These are phyloP conservation scores for Scomberomorus guttatus DNA, from an alignment of 2,797 vertebrate species.

Conservation along the genomic window DNA sequence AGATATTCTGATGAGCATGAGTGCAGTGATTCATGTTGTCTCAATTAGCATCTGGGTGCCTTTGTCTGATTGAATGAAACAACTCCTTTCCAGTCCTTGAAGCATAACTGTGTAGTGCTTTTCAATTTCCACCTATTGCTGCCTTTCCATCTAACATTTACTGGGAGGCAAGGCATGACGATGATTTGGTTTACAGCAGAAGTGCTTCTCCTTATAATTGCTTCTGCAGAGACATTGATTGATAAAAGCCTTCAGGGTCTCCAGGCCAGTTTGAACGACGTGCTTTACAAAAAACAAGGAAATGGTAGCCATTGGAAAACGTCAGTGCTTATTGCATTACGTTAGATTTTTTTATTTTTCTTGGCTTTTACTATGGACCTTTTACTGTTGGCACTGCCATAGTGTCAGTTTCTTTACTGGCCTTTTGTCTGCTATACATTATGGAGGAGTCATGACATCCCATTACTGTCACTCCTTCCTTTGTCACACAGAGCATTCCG, in stretches of 20 bases:
- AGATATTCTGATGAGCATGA: slow-evolving; percentile 20
- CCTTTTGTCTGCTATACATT: not conserved
- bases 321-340: slow-evolving; percentile 32
- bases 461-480: not conserved
- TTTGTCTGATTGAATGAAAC: slow-evolving; percentile 56
- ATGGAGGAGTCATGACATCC: not conserved
- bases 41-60: slow-evolving; percentile 57
- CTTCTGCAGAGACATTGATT: slow-evolving; percentile 61
- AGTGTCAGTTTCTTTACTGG: not conserved
- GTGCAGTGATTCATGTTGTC: slow-evolving; percentile 48
- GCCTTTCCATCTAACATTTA: slow-evolving; percentile 39
- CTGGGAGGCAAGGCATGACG: slow-evolving; percentile 48
- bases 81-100: slow-evolving; percentile 56
- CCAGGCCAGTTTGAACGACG: slow-evolving; percentile 43
- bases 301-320: slow-evolving; percentile 26
- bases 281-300: slow-evolving; percentile 29
- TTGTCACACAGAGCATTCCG: not conserved
- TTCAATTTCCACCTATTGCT: slow-evolving; percentile 60
- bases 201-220: slow-evolving; percentile 63
- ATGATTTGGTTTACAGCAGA: slow-evolving; percentile 66
- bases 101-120: slow-evolving; percentile 45
- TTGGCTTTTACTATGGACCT: not conserved
- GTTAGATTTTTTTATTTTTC: not conserved
- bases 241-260: slow-evolving; percentile 56
- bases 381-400: not conserved